A percentile compares a stretch with the other conserved stretches of the same genome.
These are phyloP conservation scores for Phenacoccus solenopsis DNA, from an alignment of 1,140 invertebrate genomes.

Conservation along the genomic window DNA sequence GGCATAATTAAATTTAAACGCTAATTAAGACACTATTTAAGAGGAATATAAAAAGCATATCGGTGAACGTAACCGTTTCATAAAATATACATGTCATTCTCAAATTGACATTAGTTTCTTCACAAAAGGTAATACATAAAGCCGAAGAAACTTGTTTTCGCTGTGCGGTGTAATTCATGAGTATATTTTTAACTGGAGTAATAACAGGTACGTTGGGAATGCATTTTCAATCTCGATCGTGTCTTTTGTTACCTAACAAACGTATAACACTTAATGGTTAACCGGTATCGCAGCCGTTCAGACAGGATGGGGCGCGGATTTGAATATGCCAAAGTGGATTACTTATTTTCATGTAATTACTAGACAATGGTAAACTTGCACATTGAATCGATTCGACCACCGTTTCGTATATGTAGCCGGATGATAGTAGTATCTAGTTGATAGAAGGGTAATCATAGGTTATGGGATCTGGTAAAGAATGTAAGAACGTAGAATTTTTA, in stretches of 20 bases:
- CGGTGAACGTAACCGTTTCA: slow-evolving; percentile 5
- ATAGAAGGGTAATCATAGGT: neutral
- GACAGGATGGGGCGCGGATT: neutral
- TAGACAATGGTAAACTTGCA: neutral
- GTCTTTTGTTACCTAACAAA: neutral
- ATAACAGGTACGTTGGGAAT: neutral
- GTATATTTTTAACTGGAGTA: slow-evolving; percentile 6
- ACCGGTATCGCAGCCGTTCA: neutral
- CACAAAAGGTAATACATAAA: slow-evolving; percentile 11
- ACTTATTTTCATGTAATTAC: neutral
- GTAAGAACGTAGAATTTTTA: no score
- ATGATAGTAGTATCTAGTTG: neutral
- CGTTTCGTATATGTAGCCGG: neutral
- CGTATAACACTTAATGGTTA: neutral
- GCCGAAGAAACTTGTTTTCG: neutral
- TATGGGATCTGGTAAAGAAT: neutral
- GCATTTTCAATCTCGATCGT: slow-evolving; percentile 7
- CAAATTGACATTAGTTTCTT: slow-evolving; percentile 6
- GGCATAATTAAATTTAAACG: slow-evolving; percentile 9
- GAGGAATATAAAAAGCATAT: neutral
- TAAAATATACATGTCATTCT: slow-evolving; percentile 14
- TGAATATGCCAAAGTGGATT: neutral
- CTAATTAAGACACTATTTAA: slow-evolving; percentile 14
- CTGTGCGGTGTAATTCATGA: neutral
- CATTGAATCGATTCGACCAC: neutral